Percentiles rank a stretch among this genome's conserved stretches.
phyloP scores from a whole-genome alignment of 2,113 vertebrate species.

The Phodopus roborovskii region DNA sequence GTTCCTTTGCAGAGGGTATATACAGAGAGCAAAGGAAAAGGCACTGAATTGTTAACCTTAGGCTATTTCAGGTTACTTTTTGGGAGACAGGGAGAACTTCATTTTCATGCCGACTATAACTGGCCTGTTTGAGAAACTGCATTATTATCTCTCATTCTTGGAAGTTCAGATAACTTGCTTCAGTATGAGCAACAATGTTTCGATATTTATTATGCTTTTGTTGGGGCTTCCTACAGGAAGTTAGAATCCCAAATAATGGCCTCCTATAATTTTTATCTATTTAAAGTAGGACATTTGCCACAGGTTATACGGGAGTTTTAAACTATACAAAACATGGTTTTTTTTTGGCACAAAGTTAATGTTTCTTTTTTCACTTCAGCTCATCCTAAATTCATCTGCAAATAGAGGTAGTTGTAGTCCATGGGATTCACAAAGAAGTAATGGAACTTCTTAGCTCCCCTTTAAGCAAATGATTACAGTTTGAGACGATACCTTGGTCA shows the following conservation, averaged over 20 bases:
- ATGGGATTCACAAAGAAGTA: not conserved
- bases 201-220: not conserved
- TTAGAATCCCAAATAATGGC: not conserved
- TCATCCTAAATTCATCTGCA: constrained; percentile 30
- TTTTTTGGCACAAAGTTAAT: not conserved
- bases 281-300: not conserved
- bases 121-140: not conserved
- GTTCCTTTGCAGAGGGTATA: not conserved
- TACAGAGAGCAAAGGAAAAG: not conserved
- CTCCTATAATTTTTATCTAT: constrained; percentile 16
- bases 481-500: not conserved
- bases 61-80: constrained; percentile 8
- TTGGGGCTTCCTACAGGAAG: not conserved
- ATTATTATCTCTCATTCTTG: not conserved
- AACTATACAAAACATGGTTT: not conserved
- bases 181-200: not conserved
- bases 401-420: not conserved
- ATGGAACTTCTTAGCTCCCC: not conserved
- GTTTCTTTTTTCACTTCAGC: not conserved
- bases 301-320: not conserved
- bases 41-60: not conserved
- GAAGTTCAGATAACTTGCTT: not conserved
- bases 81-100: not conserved
- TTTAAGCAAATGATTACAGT: not conserved
- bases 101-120: not conserved